phyloP scores from a whole-genome alignment of 1,140 invertebrate genomes.

The Drosophila watanabei region DNA sequence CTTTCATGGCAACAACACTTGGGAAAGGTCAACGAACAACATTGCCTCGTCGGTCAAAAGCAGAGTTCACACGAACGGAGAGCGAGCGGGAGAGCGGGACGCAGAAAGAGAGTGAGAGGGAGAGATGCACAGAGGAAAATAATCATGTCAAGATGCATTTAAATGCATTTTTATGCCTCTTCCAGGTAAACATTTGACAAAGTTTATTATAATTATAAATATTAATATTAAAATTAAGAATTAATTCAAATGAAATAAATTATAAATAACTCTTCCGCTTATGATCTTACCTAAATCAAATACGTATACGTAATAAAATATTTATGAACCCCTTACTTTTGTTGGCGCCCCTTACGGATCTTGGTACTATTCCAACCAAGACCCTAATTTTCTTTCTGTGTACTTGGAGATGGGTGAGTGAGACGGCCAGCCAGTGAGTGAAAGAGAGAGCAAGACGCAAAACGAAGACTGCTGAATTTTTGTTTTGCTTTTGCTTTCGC shows the following conservation, averaged over 20 bases:
- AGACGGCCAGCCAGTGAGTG: neutral
- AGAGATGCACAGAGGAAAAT: slow-evolving; percentile 19
- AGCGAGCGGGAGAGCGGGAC: slow-evolving; percentile 21
- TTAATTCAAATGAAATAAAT: neutral
- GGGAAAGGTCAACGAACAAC: slow-evolving; percentile 82
- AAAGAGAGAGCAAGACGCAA: slow-evolving; percentile 21
- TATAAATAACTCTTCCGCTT: too few species aligned
- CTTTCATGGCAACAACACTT: slow-evolving; percentile 81
- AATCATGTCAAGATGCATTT: neutral
- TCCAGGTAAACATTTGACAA: neutral
- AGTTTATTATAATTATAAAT: too few species aligned
- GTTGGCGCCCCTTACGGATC: neutral
- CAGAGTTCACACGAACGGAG: slow-evolving; percentile 79
- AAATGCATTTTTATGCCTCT: too few species aligned
- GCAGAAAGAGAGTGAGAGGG: slow-evolving; percentile 18
- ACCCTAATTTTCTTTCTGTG: neutral
- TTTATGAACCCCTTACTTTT: neutral
- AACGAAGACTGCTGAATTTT: slow-evolving; percentile 63
- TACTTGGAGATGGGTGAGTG: slow-evolving; percentile 1
- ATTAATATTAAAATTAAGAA: too few species aligned
- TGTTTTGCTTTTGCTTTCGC: slow-evolving; percentile 81
- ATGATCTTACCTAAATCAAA: neutral
- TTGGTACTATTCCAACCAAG: neutral
- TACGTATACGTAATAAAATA: neutral
- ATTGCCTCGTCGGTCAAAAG: slow-evolving; percentile 83